Evolutionary conservation across 2,797 vertebrate genomes (phyloP).

Genomic region (Parauchenoglanis ngamensis): DNA sequence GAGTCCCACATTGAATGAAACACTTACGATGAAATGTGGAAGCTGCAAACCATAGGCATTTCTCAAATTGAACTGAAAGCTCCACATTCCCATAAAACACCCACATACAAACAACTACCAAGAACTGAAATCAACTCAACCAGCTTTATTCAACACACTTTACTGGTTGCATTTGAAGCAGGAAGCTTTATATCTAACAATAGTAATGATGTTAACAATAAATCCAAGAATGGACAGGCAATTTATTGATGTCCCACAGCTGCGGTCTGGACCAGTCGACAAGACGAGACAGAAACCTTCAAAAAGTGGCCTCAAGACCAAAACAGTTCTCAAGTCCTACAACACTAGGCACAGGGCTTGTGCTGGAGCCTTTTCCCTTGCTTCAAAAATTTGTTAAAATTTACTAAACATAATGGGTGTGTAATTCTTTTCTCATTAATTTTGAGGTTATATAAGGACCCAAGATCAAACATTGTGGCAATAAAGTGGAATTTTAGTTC

Average conservation of each 20-base stretch:
- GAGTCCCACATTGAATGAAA: too few relatives aligned
- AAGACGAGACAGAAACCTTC: too few relatives aligned
- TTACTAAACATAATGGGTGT: neutral
- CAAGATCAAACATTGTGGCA: neutral
- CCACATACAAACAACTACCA: too few relatives aligned
- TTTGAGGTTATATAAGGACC: conserved; percentile 5
- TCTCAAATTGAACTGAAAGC: too few relatives aligned
- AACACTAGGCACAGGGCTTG: neutral
- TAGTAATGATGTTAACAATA: neutral
- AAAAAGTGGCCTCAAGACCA: too few relatives aligned
- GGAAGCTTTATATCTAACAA: neutral
- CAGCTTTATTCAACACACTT: neutral
- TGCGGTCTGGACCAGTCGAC: too few relatives aligned
- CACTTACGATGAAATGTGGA: too few relatives aligned
- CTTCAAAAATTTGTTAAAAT: neutral
- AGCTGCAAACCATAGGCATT: too few relatives aligned
- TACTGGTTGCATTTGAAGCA: neutral
- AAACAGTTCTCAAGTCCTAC: too few relatives aligned
- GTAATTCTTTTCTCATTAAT: neutral
- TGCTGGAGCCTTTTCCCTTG: neutral
- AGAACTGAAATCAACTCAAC: neutral
- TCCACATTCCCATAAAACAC: too few relatives aligned
- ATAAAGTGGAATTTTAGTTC: conserved; percentile 5
- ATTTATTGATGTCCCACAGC: too few relatives aligned
- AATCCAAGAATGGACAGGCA: too few relatives aligned